Evolutionary conservation across 2,888 invertebrate genomes (phyloP).

Genomic region (Leptopterna dolabrata): DNA sequence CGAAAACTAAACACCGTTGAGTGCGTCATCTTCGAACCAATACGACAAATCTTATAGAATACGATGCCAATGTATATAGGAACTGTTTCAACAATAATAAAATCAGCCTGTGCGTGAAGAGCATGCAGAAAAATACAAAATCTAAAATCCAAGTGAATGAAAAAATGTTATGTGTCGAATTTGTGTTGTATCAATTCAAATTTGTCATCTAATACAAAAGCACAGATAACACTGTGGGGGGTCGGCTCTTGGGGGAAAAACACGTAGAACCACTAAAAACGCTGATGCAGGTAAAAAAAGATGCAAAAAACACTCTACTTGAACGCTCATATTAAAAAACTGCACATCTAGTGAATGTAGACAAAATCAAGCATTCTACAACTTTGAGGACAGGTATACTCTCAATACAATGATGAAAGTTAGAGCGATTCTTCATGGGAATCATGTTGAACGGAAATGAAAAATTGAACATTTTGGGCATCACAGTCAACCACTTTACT

Average conservation of each 20-base stretch:
- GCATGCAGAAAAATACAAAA: neutral
- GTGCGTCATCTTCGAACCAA: neutral
- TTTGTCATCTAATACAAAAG: neutral
- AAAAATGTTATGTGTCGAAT: neutral
- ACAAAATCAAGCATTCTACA: constrained; percentile 8
- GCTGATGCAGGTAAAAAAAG: neutral
- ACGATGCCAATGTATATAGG: neutral
- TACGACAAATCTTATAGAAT: neutral
- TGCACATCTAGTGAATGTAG: constrained; percentile 4
- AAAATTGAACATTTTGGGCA: neutral
- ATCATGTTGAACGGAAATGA: too few relatives aligned
- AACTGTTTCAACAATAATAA: neutral
- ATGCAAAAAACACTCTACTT: constrained; percentile 9
- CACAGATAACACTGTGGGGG: neutral
- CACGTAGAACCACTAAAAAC: constrained; percentile 4
- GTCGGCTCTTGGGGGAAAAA: neutral
- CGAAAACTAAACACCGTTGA: neutral
- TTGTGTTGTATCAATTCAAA: neutral
- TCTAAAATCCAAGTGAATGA: neutral
- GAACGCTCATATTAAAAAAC: neutral
- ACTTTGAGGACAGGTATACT: constrained; percentile 6
- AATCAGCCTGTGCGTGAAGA: neutral
- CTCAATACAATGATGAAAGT: neutral
- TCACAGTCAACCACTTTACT: neutral
- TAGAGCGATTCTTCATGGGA: too few relatives aligned